Evolutionary conservation across 2,888 invertebrate genomes (phyloP), one percentile per base, ranked within the genome.

Genomic region (Priocnemis perturbator): DNA sequence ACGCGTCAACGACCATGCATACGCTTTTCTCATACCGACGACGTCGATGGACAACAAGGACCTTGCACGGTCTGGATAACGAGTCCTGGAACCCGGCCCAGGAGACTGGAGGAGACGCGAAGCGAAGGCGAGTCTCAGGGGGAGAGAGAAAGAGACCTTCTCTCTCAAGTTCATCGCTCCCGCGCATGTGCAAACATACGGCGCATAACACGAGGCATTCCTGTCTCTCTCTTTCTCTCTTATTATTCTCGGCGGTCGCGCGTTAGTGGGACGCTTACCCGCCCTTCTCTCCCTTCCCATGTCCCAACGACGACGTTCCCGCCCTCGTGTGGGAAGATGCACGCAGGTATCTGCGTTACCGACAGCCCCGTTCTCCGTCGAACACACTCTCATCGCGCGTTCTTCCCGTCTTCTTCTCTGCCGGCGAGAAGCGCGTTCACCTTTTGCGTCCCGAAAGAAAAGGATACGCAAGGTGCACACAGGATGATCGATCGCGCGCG

Each of bases 121-220:
- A 57, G n/a, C 15, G 20, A 60, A 57, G 59, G 62, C 26, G 55
- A 20, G 52, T 11, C 55, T 30, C 30, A 21, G 50, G 58, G 37
- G 50, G 44, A 57, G 69, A 64, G 63, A 69, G 69, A 64, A 55
- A n/a, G 61, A 70, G 62, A 56, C 70, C 69, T 45, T 45, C 52
- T 74, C 50, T 77, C 74, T 74, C 82, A 86, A 84, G 86, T 86
- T 86, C 86, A 86, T 85, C 85, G 86, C 86, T 83, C 86, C 81
- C 85, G 86, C 82, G 83, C 83, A 84, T 84, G 86, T 84, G 82
- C 83, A 85, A 85, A 86, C 83, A 81, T 79, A 75, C 76, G 77
- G 76, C 80, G 77, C 73, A 73, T 73, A 70, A 70, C 73, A 77
- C 81, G 75, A 76, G 75, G 74, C 72, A 74, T 76, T 78, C 77